Evolutionary conservation across 1,140 invertebrate genomes (phyloP), one percentile per base, ranked within the genome.

Genomic region (Aphaenogaster floridana): DNA sequence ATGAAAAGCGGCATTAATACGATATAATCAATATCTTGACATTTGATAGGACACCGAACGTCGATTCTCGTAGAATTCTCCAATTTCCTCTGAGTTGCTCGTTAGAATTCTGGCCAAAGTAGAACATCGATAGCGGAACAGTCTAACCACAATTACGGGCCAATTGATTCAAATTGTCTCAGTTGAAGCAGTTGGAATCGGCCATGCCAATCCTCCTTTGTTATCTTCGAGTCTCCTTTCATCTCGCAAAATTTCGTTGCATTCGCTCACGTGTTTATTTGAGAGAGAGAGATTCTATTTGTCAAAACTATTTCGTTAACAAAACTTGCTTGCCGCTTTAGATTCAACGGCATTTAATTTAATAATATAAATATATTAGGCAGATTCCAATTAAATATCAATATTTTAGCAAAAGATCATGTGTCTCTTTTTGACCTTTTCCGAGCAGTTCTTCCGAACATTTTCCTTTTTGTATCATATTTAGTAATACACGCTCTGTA

Each of bases 111-210:
- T 28, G 15, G 2, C 21, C 36, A 13, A 88, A 77, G 39, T 63
- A 52, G 72, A 85, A 78, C 72, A 59, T 78, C 57, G 45, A 85
- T 59, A 45, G 5, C 54, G 28, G 57, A 64, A 79, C 61, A 79
- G 39, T 85, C 48, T 36, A 36, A 59, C 72, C 74, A 48, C 87
- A 89, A 89, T 89, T 89, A 89, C 45, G 21, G 28, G 8, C 45
- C 87, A 76, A 86, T 89, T 89, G 74, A 89, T 86, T 89, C 76
- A 85, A 89, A 89, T 89, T 61, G 68, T 61, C 59, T 80, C 64
- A 81, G 17, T 36, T 42, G 36, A 71, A 50, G 13, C 57, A 42
- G 21, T 50, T 71, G 64, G 45, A 64, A 64, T 78, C 28, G 61
- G 0, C 21, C 17, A 34, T 64, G 7, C 52, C 34, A 48, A 77